A percentile compares a stretch with the other conserved stretches of the same genome.
phyloP scores from a whole-genome alignment of 2,797 vertebrate genomes.

The Megaceryle alcyon region DNA sequence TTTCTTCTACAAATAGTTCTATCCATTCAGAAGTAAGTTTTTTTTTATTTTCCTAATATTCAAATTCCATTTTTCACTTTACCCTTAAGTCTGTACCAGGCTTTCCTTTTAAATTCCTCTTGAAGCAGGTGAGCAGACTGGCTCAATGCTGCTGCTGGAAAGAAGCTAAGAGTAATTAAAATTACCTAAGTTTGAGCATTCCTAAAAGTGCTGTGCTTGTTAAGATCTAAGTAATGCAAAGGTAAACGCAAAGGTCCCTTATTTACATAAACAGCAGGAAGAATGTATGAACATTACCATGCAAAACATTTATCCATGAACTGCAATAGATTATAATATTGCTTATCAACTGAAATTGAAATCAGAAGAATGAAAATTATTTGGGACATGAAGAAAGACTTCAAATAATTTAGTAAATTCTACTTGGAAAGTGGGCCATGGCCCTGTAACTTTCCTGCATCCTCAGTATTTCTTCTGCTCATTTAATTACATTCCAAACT shows the following conservation, averaged over 20 bases:
- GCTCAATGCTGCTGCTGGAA: background rate
- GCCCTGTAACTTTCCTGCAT: slow-evolving; percentile 2
- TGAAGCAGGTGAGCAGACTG: background rate
- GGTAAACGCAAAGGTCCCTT: background rate
- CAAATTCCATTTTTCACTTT: background rate
- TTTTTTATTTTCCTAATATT: background rate
- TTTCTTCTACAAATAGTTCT: background rate
- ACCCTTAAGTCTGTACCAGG: background rate
- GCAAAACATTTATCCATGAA: background rate
- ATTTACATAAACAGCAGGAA: slow-evolving; percentile 11
- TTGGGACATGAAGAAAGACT: background rate
- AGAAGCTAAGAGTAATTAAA: slow-evolving; percentile 8
- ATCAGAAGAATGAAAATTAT: background rate
- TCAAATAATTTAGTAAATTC: background rate
- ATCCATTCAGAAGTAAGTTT: background rate
- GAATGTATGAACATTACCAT: background rate
- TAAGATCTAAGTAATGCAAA: slow-evolving; percentile 31
- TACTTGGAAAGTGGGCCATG: slow-evolving; percentile 32
- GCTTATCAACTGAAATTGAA: background rate
- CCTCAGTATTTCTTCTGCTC: slow-evolving; percentile 44
- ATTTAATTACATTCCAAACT: slow-evolving; percentile 59
- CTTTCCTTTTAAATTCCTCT: background rate
- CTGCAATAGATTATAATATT: background rate
- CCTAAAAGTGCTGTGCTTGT: background rate
- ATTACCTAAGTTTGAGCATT: background rate